Percentiles rank a stretch among this genome's conserved stretches.
These are phyloP conservation scores for Cathartes aura DNA, from an alignment of 2,113 vertebrate genomes.

Conservation along the genomic window DNA sequence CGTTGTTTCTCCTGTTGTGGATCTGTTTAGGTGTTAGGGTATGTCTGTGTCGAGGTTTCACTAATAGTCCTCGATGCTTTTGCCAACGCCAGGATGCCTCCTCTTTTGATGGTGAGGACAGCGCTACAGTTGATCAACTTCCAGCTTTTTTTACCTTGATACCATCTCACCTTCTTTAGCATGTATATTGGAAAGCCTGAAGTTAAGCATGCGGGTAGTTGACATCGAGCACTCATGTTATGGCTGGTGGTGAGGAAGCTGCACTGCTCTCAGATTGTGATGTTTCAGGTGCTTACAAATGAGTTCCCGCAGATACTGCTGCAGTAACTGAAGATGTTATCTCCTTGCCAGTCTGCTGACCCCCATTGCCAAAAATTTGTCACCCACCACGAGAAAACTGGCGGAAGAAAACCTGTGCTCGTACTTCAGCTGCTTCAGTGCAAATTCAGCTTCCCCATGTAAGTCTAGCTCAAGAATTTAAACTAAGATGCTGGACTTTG, in stretches of 20 bases:
- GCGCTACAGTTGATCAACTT: background rate
- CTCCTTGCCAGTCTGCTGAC: background rate
- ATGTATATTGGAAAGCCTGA: background rate
- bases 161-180: background rate
- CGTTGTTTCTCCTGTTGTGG: background rate
- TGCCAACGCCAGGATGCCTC: background rate
- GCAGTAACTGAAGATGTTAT: background rate
- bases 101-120: background rate
- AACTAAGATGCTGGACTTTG: background rate
- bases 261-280: background rate
- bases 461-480: background rate
- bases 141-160: background rate
- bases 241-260: background rate
- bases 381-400: background rate
- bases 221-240: accelerated
- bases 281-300: background rate
- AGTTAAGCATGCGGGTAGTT: background rate
- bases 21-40: background rate
- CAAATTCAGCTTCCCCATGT: background rate
- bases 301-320: background rate
- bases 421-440: background rate
- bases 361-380: background rate
- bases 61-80: accelerated
- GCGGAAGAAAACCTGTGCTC: background rate
- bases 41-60: background rate